These are phyloP conservation scores for Enteromius radiatus DNA, from an alignment of 2,797 vertebrate species.

Conservation along the genomic window DNA sequence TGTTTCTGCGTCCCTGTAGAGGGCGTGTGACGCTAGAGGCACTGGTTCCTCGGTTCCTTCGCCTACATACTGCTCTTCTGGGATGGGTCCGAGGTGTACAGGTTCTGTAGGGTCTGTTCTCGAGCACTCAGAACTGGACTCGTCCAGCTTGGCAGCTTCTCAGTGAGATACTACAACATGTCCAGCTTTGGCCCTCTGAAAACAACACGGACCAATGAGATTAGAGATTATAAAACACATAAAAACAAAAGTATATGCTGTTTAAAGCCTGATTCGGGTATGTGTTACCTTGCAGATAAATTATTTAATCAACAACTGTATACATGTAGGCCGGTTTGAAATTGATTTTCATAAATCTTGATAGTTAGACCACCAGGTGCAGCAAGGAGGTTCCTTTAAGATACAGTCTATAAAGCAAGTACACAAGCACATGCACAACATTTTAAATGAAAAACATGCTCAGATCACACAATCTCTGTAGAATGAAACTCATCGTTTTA, in stretches of 20 bases:
- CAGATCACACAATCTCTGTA: neutral
- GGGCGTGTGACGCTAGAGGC: constrained; percentile 71
- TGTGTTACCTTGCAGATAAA: neutral
- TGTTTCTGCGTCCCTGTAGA: constrained; percentile 93
- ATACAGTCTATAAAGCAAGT: neutral
- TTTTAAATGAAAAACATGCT: neutral
- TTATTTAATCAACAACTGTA: neutral
- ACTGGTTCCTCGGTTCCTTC: constrained; percentile 76
- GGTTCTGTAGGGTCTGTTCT: constrained; percentile 78
- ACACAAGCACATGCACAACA: neutral
- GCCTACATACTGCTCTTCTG: constrained; percentile 93
- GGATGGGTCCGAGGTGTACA: constrained; percentile 67
- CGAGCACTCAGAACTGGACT: constrained; percentile 83
- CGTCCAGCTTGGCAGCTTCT: constrained; percentile 97
- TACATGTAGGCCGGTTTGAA: neutral
- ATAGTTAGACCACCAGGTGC: neutral
- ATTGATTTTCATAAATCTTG: neutral
- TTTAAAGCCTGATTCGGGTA: neutral
- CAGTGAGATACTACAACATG: constrained; percentile 61
- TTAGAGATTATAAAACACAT: neutral
- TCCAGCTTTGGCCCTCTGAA: constrained; percentile 24
- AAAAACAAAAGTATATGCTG: neutral
- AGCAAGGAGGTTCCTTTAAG: neutral
- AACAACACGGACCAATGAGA: neutral
- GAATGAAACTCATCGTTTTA: neutral